phyloP scores from a whole-genome alignment of 53 echinoderm and acorn worm species.

The Arbacia lixula region DNA sequence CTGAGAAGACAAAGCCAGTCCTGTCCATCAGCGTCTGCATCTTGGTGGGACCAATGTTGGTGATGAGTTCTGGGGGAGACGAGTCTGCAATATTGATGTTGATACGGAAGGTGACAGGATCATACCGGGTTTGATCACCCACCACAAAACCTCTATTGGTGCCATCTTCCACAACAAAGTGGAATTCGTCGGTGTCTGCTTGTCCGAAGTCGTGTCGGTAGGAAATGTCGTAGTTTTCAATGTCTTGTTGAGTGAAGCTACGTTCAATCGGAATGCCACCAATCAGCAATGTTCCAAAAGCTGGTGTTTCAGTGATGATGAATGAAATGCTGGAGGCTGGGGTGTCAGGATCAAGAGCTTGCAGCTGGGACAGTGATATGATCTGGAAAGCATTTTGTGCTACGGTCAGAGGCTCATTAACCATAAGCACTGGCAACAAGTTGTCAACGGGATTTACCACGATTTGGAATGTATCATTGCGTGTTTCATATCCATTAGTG shows the following conservation, averaged over 20 bases:
- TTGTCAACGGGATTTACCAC: slow-evolving; percentile 84
- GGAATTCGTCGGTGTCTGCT: slow-evolving; percentile 68
- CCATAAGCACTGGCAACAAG: slow-evolving; percentile 73
- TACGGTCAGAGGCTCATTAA: slow-evolving; percentile 58
- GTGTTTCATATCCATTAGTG: slow-evolving; percentile 87
- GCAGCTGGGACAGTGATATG: slow-evolving; percentile 71
- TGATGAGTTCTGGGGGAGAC: slow-evolving; percentile 69
- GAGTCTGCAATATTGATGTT: slow-evolving; percentile 76
- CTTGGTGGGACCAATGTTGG: slow-evolving; percentile 71
- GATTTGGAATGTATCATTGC: slow-evolving; percentile 90
- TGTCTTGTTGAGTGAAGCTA: slow-evolving; percentile 86
- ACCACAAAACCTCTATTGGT: slow-evolving; percentile 80
- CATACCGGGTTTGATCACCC: slow-evolving; percentile 28
- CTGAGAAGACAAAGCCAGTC: slow-evolving; percentile 77
- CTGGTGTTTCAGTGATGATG: slow-evolving; percentile 75
- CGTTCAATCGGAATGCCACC: slow-evolving; percentile 69
- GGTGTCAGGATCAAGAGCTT: slow-evolving; percentile 84
- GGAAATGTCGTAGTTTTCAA: slow-evolving; percentile 79
- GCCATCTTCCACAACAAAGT: slow-evolving; percentile 78
- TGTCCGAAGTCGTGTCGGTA: slow-evolving; percentile 76
- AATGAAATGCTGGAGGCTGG: slow-evolving; percentile 65
- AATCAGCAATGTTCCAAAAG: slow-evolving; percentile 72
- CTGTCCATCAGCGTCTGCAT: slow-evolving; percentile 71
- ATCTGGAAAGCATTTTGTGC: slow-evolving; percentile 62
- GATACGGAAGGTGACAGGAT: slow-evolving; percentile 71